Evolutionary conservation across 2,113 vertebrate species (phyloP), one percentile per base, ranked within the genome.

Genomic region (Prolemur simus): DNA sequence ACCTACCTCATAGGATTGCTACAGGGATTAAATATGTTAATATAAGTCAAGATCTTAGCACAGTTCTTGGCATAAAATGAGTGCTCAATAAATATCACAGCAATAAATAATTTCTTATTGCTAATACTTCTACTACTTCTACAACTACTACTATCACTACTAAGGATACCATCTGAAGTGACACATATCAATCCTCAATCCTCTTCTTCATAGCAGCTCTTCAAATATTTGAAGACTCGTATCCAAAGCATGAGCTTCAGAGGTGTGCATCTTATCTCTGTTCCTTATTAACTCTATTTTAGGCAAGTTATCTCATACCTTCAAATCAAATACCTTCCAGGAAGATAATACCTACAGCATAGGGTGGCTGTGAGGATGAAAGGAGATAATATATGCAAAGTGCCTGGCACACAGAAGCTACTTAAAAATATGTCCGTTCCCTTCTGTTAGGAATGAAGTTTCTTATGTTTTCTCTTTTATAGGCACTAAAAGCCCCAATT

Each of bases 171-270:
- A 12, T 52, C 47, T 21, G 45, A 34, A 78, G n/a, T 73, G 20
- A 69, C 82, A 74, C 20, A 81, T 54, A 77, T 56, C 49, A 86
- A 78, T 84, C 18, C 18, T 95, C 56, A 87, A 87, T 89, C 56
- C 8, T 71, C 42, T 82, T 92, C n/a, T 88, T 80, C 58, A 73
- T 78, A 87, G 42, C 66, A 89, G 58, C 37, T 97, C 10, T 89
- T 95, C 45, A 92, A 89, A 94, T 96, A 95, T 45, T 83, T 92
- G 71, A 92, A 86, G 47, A 89, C 52, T 90, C 45, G 25, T 87
- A 69, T 52, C 18, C 64, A 95, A 45, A 95, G 21, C 39, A 82
- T 37, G 23, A 71, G 42, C 29, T 89, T 89, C 81, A 71, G 29
- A 91, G n/a, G 23, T 73, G 20, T 82, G 29, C 39, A 73, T 60